phyloP scores from a whole-genome alignment of 1,140 invertebrate species.

The Calliopsis andreniformis region DNA sequence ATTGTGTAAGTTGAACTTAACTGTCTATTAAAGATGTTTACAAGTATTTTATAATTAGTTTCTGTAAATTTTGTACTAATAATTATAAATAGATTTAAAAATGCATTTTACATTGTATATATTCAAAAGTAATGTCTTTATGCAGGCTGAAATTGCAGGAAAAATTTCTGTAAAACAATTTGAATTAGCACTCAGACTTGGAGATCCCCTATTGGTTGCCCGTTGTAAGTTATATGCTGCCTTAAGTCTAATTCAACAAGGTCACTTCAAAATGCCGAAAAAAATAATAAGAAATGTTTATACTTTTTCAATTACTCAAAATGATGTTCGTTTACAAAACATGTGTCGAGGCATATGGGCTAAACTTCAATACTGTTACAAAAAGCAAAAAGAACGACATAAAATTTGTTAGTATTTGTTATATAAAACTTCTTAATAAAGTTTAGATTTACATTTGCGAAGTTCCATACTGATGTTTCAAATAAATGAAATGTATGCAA shows the following conservation, averaged over 20 bases:
- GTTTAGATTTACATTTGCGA: background rate
- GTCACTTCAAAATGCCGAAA: slow-evolving; percentile 84
- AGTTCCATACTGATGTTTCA: slow-evolving; percentile 15
- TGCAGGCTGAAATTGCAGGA: slow-evolving; percentile 91
- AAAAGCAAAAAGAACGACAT: slow-evolving; percentile 65
- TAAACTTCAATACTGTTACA: slow-evolving; percentile 86
- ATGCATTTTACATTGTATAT: background rate
- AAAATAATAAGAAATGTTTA: slow-evolving; percentile 86
- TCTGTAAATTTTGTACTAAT: slow-evolving; percentile 13
- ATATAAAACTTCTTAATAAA: background rate
- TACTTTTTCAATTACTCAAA: slow-evolving; percentile 80
- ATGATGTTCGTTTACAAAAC: slow-evolving; percentile 85
- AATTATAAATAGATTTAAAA: background rate
- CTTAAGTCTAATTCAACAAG: slow-evolving; percentile 93
- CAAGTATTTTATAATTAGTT: no score
- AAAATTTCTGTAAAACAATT: slow-evolving; percentile 93
- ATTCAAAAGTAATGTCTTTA: slow-evolving; percentile 45
- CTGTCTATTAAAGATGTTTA: slow-evolving; percentile 23
- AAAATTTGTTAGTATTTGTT: slow-evolving; percentile 1
- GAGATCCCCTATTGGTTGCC: slow-evolving; percentile 89
- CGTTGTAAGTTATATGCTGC: slow-evolving; percentile 92
- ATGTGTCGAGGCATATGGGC: slow-evolving; percentile 94
- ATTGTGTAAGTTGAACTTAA: slow-evolving; percentile 86
- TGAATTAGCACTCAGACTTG: slow-evolving; percentile 88
- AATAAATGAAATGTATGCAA: slow-evolving; percentile 23